phyloP scores from a whole-genome alignment of 2,888 invertebrate genomes.

The Tenthredo mesomela region DNA sequence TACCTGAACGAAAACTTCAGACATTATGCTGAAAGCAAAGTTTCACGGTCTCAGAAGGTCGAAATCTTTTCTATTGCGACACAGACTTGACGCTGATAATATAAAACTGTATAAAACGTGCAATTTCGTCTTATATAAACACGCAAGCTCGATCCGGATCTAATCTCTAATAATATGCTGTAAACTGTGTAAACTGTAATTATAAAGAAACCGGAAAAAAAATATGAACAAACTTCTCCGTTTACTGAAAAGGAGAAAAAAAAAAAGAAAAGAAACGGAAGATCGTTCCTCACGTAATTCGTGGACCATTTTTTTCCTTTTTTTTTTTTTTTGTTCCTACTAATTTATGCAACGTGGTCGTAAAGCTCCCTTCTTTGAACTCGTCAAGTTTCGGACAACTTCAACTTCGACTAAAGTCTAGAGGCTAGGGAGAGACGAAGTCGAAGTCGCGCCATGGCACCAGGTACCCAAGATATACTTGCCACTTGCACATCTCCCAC shows the following conservation, averaged over 20 bases:
- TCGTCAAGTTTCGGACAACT: background rate
- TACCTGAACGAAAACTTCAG: background rate
- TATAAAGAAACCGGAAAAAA: too few relatives aligned
- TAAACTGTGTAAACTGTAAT: too few relatives aligned
- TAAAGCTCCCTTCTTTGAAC: background rate
- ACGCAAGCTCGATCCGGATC: too few relatives aligned
- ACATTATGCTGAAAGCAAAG: conserved; percentile 1
- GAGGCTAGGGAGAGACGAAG: background rate
- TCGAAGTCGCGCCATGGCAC: background rate
- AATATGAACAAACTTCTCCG: too few relatives aligned
- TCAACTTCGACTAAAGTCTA: background rate
- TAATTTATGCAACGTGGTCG: background rate
- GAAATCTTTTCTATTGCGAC: background rate
- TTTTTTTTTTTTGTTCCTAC: too few relatives aligned
- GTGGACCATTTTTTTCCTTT: background rate
- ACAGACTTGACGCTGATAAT: background rate
- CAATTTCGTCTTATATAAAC: too few relatives aligned
- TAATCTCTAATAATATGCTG: too few relatives aligned
- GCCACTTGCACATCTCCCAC: background rate
- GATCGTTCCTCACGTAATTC: background rate
- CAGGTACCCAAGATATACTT: background rate
- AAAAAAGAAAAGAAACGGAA: background rate
- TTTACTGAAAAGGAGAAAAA: background rate
- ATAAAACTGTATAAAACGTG: too few relatives aligned
- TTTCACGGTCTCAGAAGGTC: background rate